These are phyloP conservation scores for Macrotis lagotis DNA, from an alignment of 2,113 vertebrate genomes.

Conservation along the genomic window DNA sequence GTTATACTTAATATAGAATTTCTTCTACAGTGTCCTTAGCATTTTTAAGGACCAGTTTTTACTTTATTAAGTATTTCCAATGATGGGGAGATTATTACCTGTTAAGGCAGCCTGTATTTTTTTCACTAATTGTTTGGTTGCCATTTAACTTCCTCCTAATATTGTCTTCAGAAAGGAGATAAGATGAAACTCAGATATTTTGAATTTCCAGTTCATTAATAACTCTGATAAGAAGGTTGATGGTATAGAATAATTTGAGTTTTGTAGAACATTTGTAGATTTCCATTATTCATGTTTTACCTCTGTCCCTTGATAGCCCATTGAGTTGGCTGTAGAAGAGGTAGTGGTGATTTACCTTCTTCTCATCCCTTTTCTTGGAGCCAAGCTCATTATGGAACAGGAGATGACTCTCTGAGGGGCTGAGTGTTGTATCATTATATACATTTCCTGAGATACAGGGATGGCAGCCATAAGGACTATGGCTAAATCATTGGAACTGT, in stretches of 20 bases:
- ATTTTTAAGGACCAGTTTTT: background rate
- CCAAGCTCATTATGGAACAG: background rate
- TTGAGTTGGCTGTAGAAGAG: background rate
- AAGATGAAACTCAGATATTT: background rate
- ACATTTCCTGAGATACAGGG: conserved; percentile 2
- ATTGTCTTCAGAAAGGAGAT: background rate
- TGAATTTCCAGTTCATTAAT: background rate
- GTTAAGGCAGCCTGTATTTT: background rate
- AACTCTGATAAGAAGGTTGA: background rate
- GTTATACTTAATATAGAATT: background rate
- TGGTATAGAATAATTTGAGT: background rate
- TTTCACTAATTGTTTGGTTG: background rate
- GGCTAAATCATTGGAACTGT: background rate
- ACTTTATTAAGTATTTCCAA: background rate
- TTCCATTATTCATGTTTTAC: background rate
- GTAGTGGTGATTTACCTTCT: background rate
- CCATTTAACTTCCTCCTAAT: background rate
- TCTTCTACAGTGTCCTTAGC: background rate
- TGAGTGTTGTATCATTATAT: background rate
- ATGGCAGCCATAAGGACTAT: conserved; percentile 1
- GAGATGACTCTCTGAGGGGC: background rate
- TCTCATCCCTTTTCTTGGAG: background rate
- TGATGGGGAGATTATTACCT: background rate
- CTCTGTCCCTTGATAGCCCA: background rate
- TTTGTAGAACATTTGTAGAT: background rate